Conservation (phyloP, 37 sponge, comb jelly and placozoan species). For the Axinella damicornis region DNA sequence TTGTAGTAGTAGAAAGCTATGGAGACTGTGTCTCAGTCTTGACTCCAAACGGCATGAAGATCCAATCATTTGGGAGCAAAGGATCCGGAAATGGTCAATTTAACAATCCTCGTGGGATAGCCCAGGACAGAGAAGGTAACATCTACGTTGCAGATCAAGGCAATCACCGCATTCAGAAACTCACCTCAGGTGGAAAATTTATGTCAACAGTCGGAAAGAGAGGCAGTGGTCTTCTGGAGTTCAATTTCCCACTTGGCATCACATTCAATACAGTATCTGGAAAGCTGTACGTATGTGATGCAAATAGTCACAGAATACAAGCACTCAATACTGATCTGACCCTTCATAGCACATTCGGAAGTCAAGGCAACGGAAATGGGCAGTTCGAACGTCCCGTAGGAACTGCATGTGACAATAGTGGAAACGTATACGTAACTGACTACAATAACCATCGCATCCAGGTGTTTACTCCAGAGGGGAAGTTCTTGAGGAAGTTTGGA, state of each 20-base stretch:
- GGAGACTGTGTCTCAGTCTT: constrained; percentile 12
- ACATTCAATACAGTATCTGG: neutral
- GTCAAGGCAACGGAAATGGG: neutral
- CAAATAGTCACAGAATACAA: constrained; percentile 41
- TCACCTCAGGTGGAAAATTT: constrained; percentile 52
- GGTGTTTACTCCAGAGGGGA: constrained; percentile 31
- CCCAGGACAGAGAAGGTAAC: constrained; percentile 4
- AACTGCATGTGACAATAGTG: constrained; percentile 6
- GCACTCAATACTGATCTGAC: constrained; percentile 31
- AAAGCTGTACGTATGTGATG: constrained; percentile 53
- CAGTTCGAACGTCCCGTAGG: neutral
- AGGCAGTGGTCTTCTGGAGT: constrained; percentile 45
- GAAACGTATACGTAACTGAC: constrained; percentile 42
- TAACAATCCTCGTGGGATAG: neutral
- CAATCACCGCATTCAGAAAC: constrained; percentile 25
- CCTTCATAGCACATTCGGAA: neutral
- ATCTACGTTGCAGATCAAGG: constrained; percentile 14
- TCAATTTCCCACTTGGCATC: constrained; percentile 44
- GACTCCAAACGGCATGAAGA: neutral
- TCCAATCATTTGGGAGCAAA: constrained; percentile 20
- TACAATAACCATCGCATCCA: constrained; percentile 23
- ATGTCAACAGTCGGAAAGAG: constrained; percentile 31
- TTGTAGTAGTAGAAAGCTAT: neutral
- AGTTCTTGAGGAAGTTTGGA: constrained; percentile 17
- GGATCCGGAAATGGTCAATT: neutral